Base-by-base conservation (phyloP, 2,113 vertebrate species). In the Mionectes macconnelli region DNA sequence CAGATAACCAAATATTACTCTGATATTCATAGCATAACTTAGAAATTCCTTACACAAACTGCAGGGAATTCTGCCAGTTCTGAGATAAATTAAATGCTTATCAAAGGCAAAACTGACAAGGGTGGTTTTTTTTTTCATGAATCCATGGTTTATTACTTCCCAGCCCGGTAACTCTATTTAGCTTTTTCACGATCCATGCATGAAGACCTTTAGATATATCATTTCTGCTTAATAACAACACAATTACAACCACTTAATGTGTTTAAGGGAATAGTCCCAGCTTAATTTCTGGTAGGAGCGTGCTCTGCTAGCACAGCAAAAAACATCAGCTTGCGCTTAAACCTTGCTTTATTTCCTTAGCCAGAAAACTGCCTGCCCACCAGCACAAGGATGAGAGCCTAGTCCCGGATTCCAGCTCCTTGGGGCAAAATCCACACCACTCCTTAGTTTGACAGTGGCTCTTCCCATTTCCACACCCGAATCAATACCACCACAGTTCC, bases 11-110 rank as follows among this genome's bases (percentile, higher is more conserved):
- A 84, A 68, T 75, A 92, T 30, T 77, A 74, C 76, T 56, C 68
- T 87, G 86, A 89, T 81, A 64, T 86, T 95, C 14, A 4, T 50
- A 90, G 84, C 6, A 2, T 52, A 90, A 84, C 39, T 55, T 55
- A 88, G 70, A 94, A 92, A 93, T 83, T 90, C 80, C 89, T 72
- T 52, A 87, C 39, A 78, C 39, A 80, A 90, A 90, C 76, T 74
- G 86, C 64, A 87, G 89, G 92, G 82, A 90, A 84, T 92, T 88
- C 88, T 83, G 79, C 72, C 92, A 95, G 37, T 77, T 93, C 80
- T 78, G 76, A 93, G 84, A 68, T 87, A 92, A 97, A 96, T 92
- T 91, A 96, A 84, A 87, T 60, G 69, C 84, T 95, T 94, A 91
- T 87, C 91, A 92, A 88, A 94, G 62, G 73, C 73, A 97, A 92